Evolutionary conservation across 1,140 invertebrate genomes (phyloP).

Genomic region (Bilobella aurantiaca): DNA sequence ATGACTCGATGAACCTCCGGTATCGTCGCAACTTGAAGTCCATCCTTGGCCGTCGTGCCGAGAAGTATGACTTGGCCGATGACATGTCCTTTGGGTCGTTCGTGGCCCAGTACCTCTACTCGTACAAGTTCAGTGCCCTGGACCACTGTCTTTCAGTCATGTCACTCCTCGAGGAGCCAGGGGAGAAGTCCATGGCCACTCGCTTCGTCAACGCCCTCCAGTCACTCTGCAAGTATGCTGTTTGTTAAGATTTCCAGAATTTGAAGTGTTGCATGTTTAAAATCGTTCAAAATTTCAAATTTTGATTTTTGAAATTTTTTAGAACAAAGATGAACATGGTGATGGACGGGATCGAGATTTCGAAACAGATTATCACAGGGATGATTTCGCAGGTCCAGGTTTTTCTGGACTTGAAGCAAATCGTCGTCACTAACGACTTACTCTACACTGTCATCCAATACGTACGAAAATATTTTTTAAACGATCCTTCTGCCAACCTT

Average conservation of each 20-base stretch:
- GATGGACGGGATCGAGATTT: conserved; percentile 58
- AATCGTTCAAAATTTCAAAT: too few relatives aligned
- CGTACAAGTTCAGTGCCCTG: conserved; percentile 64
- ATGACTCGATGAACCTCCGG: conserved; percentile 73
- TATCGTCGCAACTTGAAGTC: conserved; percentile 63
- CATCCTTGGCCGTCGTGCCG: conserved; percentile 56
- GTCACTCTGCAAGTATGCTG: conserved; percentile 50
- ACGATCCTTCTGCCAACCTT: too few relatives aligned
- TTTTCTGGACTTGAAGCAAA: conserved; percentile 66
- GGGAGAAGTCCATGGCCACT: conserved; percentile 48
- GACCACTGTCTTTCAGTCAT: conserved; percentile 73
- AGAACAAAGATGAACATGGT: conserved; percentile 40
- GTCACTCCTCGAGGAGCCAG: conserved; percentile 65
- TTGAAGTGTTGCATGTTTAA: too few relatives aligned
- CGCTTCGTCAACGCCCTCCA: conserved; percentile 67
- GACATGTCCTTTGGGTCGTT: conserved; percentile 61
- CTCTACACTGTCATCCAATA: conserved; percentile 74
- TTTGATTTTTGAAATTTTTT: conserved; percentile 14
- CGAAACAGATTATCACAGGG: conserved; percentile 59
- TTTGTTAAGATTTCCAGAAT: too few relatives aligned
- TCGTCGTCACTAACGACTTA: conserved; percentile 78
- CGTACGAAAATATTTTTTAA: too few relatives aligned
- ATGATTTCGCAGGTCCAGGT: conserved; percentile 70
- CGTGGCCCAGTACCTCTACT: conserved; percentile 67
- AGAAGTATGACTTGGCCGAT: conserved; percentile 66